Base-by-base conservation (phyloP, 1,140 invertebrate genomes). In the Lordiphosa clarofinis region DNA sequence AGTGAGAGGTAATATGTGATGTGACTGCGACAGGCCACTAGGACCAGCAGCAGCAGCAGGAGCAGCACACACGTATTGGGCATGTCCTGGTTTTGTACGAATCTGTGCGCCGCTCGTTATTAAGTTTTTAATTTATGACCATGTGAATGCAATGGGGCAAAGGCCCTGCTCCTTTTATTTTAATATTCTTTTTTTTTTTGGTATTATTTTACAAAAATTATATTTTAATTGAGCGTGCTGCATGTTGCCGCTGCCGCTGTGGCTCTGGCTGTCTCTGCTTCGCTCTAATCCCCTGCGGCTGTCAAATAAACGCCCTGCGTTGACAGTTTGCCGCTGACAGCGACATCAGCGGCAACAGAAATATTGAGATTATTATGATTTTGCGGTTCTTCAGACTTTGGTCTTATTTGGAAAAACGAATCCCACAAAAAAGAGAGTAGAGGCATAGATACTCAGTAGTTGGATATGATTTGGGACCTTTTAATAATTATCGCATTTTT, bases 81-180 rank as follows among this genome's bases (percentile, higher is more conserved):
- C 78, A 82, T 82, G 78, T 82, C 78, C 78, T 73, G 78, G 73
- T 73, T 70, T 50, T 54, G 55, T 53, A 39, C 67, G 44, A 57
- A 53, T 74, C 70, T 44, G 66, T 39, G 60, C 61, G 37, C 59
- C 57, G 81, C 71, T 71, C 73, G 82, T 86, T 86, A 86, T 86
- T 87, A 87, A 87, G 75, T 82, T 82, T 87, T 87, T 82, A 87
- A 87, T 87, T 87, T 87, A 87, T 87, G 75, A 44, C 65, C 61
- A 78, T 84, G 79, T 78, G 79, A 79, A 70, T 73, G 72, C 57
- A 74, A 21, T 13, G 65, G 56, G 44, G 55, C 54, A 55, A 66
- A 52, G 54, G 58, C 61, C 40, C 60, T 48, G 39, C 46, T 44
- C 53, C 39, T 47, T 52, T 38, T 21, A 19, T 39, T 2, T 46